Evolutionary conservation across 2,797 vertebrate genomes (phyloP), one percentile per base, ranked within the genome.

Genomic region (Mus spretus): DNA sequence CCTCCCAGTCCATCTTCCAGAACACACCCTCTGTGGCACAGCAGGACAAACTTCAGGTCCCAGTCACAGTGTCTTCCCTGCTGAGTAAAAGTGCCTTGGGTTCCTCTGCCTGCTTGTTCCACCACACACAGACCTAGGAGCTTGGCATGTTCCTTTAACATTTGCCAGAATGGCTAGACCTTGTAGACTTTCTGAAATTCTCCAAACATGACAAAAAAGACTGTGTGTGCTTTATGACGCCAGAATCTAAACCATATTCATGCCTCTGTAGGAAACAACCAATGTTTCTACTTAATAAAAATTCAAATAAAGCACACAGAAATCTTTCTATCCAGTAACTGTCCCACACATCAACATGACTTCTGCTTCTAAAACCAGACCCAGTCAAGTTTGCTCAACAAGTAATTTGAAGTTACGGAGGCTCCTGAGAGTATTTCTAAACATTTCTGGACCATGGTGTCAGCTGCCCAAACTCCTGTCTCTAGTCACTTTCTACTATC

Each of bases 371-470:
- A 72, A 95, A 89, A 75, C 6, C 14, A 87, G n/a, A 91, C 53
- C n/a, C 24, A 1, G 50, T 84, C 75, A 80, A 59, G 26, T 82
- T 26, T 59, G 4, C 26, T 57, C 9, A 19, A 59, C 81, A 93
- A 93, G 80, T 77, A 89, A 84, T 44, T 37, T 59, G 77, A 94
- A 89, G 31, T 50, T 53, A 94, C 20, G 40, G 34, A 59, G 80
- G 37, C 13, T 50, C 59, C 34, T 26, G 31, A 80, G 83, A 61
- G 37, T 75, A 92, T 84, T 89, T 89, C 37, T 72, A 89, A 93
- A 83, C 34, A 53, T 31, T 31, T 80, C 34, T 26, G 28, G 81
- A 31, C 59, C 37, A 53, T 24, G 4, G 15, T 19, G 15, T n/a
- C 14, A 80, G 47, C 57, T 44, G 7, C 10, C 17, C 5, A 10